Conservation (phyloP, 2,797 vertebrate genomes). For the Odontamblyopus rebecca region DNA sequence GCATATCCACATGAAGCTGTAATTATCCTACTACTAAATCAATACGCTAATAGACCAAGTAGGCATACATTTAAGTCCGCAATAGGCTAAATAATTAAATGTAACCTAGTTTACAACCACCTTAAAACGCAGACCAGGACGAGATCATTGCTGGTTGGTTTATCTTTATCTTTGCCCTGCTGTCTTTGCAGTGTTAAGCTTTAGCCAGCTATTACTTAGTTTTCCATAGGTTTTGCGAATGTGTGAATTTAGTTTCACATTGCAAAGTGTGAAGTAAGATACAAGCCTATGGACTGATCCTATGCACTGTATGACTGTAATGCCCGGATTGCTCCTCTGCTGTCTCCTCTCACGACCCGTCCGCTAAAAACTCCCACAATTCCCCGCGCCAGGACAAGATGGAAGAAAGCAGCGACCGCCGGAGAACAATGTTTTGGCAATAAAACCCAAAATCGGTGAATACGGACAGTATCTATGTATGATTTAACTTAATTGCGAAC, state of each 20-base stretch:
- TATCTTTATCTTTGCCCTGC: not conserved
- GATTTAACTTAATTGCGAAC: slow-evolving; percentile 67
- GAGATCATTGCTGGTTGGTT: not conserved
- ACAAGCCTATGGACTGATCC: not conserved
- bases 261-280: not conserved
- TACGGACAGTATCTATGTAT: slow-evolving; percentile 57
- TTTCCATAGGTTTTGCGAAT: not conserved
- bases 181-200: not conserved
- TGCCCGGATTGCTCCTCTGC: slow-evolving; percentile 46
- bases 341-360: slow-evolving; percentile 87
- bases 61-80: too few species aligned
- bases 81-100: too few species aligned
- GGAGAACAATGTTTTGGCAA: slow-evolving; percentile 86
- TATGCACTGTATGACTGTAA: not conserved
- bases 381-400: slow-evolving; percentile 84
- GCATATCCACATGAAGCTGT: too few species aligned
- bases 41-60: not conserved
- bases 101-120: too few species aligned
- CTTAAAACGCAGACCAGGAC: not conserved
- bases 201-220: not conserved
- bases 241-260: not conserved
- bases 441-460: slow-evolving; percentile 71
- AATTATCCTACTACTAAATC: not conserved
- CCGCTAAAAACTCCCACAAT: slow-evolving; percentile 78
- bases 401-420: slow-evolving; percentile 81